A percentile compares a stretch with the other conserved stretches of the same genome.
phyloP scores from a whole-genome alignment of 2,113 vertebrate species.

The Falco punctatus region DNA sequence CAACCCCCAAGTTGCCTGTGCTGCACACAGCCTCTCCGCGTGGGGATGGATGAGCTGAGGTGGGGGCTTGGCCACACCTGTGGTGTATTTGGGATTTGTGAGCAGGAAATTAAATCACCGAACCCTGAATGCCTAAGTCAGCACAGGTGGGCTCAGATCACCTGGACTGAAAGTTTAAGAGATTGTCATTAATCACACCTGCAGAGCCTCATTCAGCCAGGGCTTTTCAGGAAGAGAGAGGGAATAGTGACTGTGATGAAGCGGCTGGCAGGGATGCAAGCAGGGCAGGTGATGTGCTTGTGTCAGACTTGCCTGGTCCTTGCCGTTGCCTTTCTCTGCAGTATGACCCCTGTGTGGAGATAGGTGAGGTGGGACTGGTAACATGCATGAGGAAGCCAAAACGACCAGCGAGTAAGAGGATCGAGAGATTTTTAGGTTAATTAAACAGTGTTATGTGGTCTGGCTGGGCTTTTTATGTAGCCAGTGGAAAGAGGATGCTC shows the following conservation, averaged over 20 bases:
- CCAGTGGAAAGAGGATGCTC: background rate
- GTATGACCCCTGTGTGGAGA: background rate
- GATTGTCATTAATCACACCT: background rate
- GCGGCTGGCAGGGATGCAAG: background rate
- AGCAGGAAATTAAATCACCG: background rate
- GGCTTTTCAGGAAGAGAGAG: background rate
- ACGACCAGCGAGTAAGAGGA: background rate
- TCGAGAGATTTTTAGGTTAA: background rate
- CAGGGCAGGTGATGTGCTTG: background rate
- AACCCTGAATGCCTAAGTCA: background rate
- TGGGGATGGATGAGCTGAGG: background rate
- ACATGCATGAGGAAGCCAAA: accelerated
- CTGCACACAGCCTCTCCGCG: background rate
- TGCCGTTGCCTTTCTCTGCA: background rate
- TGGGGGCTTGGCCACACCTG: background rate
- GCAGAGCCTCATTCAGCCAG: background rate
- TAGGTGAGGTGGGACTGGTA: background rate
- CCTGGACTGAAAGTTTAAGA: background rate
- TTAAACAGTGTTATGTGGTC: background rate
- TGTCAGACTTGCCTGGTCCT: background rate
- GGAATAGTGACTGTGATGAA: background rate
- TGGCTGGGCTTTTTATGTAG: background rate
- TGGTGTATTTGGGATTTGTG: background rate
- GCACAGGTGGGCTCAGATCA: background rate
- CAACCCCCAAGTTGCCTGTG: background rate